Conservation (phyloP, 2,113 vertebrate species). For the Diphyllodes magnificus region DNA sequence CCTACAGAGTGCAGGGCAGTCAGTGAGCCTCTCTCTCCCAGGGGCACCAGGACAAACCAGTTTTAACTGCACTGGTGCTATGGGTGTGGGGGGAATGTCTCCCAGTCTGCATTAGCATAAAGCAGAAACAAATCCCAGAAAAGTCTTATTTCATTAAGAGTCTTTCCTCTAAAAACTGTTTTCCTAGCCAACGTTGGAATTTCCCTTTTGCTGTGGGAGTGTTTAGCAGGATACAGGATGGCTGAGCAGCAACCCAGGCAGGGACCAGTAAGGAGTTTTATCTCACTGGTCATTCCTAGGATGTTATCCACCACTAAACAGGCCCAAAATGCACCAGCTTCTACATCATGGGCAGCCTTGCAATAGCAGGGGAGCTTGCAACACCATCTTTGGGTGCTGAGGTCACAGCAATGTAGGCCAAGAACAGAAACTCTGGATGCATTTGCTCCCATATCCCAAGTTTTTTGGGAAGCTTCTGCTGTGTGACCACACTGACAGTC, state of each 20-base stretch:
- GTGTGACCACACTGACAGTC: background rate
- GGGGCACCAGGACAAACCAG: background rate
- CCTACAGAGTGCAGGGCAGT: background rate
- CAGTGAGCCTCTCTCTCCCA: background rate
- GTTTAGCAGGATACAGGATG: background rate
- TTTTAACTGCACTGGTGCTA: background rate
- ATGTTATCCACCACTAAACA: background rate
- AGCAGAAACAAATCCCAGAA: background rate
- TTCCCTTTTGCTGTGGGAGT: background rate
- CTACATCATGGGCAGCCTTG: background rate
- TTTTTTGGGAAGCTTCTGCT: background rate
- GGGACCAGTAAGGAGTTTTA: background rate
- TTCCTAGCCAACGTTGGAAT: accelerated
- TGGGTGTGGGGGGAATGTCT: background rate
- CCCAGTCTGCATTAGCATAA: background rate
- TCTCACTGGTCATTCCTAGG: background rate
- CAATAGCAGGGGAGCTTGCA: background rate
- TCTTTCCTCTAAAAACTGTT: background rate
- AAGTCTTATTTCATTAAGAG: background rate
- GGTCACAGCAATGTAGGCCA: background rate
- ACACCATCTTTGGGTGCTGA: background rate
- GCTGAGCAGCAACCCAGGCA: background rate
- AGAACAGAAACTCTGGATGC: background rate
- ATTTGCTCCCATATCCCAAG: background rate
- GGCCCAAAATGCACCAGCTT: background rate